Evolutionary conservation across 2,113 vertebrate species (phyloP).

Genomic region (Pangasianodon hypophthalmus): DNA sequence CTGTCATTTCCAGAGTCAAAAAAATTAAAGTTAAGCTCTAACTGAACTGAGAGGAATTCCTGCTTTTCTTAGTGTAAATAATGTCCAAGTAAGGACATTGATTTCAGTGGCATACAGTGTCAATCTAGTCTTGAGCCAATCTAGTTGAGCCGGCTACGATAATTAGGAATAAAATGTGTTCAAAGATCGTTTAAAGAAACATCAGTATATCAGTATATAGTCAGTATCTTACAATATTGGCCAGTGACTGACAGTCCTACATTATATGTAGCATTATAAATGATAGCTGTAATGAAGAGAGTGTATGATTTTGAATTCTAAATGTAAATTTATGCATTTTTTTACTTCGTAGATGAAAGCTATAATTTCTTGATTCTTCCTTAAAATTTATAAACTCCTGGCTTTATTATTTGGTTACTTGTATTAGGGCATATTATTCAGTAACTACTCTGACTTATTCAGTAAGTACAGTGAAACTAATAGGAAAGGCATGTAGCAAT

Average conservation of each 20-base stretch:
- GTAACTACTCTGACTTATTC: not conserved
- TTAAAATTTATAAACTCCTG: not conserved
- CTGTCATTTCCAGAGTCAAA: slow-evolving; percentile 3
- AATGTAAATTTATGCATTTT: not conserved
- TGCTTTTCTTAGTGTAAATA: not conserved
- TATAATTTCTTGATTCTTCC: not conserved
- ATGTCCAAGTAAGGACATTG: slow-evolving; percentile 14
- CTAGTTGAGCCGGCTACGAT: not conserved
- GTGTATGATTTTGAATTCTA: not conserved
- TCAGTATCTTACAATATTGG: not conserved
- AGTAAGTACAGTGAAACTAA: not conserved
- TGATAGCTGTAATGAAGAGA: not conserved
- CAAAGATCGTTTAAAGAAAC: not conserved
- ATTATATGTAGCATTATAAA: not conserved
- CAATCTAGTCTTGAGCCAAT: not conserved
- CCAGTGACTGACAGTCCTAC: not conserved
- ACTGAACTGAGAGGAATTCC: not conserved
- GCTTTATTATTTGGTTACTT: not conserved
- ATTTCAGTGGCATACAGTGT: not conserved
- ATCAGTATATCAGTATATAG: too few relatives aligned
- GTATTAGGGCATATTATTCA: not conserved
- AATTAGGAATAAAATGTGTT: not conserved
- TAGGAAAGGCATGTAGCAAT: not conserved
- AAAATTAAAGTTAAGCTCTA: not conserved
- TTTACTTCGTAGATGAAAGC: not conserved